Evolutionary conservation across 1,140 invertebrate genomes (phyloP), one percentile per base, ranked within the genome.

Genomic region (Drosophila yakuba): DNA sequence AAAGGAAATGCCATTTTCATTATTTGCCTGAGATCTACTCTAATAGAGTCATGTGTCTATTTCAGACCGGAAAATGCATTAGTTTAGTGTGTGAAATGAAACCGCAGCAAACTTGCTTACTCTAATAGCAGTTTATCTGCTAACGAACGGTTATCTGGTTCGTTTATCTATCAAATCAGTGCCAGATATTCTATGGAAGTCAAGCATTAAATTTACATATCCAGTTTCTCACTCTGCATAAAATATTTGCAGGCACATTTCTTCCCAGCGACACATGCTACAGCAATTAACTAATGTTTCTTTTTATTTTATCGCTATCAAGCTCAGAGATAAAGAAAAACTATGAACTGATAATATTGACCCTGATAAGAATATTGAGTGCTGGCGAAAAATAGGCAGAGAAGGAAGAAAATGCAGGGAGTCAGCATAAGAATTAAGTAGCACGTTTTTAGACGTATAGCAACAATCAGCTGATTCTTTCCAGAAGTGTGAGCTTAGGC

Each of bases 151-250:
- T 38, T 57, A 52, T 48, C 60, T 44, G 15, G 2, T 20, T 17
- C 59, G 43, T 60, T 67, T 56, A 55, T 59, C 32, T 75, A 58
- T 74, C 20, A 58, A 17, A 74, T 45, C 41, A 51, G 35, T 38
- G 35, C 44, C 10, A 41, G 15, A 66, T 47, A 47, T 39, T 45
- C 17, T 57, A 54, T 74, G 71, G 41, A 57, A 74, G 66, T 54
- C 2, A 32, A 11, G 7, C 17, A 41, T 32, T 39, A 17, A 25
- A 74, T 74, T 73, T 15, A 12, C 68, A 63, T 74, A 63, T 10
- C 58, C 38, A 14, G 58, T 72, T 74, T 57, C 20, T 7, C 11
- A 8, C 6, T 45, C n/a, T 20, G 35, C 28, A 41, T 32, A 41
- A 17, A 23, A 47, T 50, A 64, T 48, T 50, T 28, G 23, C 6